These are phyloP conservation scores for Hypsibius dujardini DNA, from an alignment of 1,140 invertebrate species.

Conservation along the genomic window DNA sequence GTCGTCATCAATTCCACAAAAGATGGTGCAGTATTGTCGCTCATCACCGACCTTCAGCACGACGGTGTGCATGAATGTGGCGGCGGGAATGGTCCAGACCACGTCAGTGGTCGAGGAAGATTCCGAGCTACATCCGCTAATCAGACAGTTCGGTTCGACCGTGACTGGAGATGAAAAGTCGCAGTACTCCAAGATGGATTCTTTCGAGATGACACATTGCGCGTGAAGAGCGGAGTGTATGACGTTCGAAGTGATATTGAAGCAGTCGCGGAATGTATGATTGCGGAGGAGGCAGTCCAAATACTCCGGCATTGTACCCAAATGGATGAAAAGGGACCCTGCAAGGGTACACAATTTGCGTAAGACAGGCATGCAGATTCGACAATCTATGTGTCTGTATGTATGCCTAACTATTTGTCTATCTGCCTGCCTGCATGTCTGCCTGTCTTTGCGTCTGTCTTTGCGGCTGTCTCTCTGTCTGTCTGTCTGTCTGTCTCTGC, in stretches of 20 bases:
- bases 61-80: slow-evolving; percentile 31
- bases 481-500: too few species aligned
- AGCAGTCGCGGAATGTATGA: slow-evolving; percentile 25
- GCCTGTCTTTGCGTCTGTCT: too few species aligned
- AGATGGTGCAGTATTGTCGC: slow-evolving; percentile 28
- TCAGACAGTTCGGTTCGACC: slow-evolving; percentile 27
- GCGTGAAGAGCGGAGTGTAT: background rate
- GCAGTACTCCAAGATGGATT: slow-evolving; percentile 31
- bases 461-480: too few species aligned
- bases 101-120: background rate
- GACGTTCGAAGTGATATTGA: slow-evolving; percentile 23
- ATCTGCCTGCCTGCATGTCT: too few species aligned
- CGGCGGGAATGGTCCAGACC: slow-evolving; percentile 25
- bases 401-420: too few species aligned
- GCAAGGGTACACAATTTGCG: too few species aligned
- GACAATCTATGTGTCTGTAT: too few species aligned
- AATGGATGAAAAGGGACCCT: slow-evolving; percentile 32
- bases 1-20: slow-evolving; percentile 30
- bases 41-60: slow-evolving; percentile 24
- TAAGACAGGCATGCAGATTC: too few species aligned
- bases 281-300: slow-evolving; percentile 29
- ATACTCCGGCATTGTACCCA: slow-evolving; percentile 34
- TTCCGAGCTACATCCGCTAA: slow-evolving; percentile 29
- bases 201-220: background rate
- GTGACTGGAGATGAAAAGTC: slow-evolving; percentile 27